Conservation (phyloP, 1,140 invertebrate species). For the Mycetomoellerius zeteki region DNA sequence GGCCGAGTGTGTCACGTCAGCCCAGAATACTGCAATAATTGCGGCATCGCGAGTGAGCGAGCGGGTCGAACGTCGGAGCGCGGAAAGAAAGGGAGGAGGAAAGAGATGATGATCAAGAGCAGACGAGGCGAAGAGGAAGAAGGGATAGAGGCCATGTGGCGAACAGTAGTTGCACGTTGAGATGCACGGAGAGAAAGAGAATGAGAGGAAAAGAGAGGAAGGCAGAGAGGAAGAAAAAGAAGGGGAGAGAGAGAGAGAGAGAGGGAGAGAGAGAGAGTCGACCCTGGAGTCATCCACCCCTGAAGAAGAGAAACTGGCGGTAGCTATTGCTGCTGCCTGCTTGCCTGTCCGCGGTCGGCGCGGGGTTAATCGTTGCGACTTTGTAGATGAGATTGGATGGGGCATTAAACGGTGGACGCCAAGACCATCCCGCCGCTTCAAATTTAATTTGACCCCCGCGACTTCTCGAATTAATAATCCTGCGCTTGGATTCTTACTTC, state of each 20-base stretch:
- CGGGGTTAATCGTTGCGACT: conserved; percentile 74
- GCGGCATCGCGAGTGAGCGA: conserved; percentile 66
- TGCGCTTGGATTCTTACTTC: conserved; percentile 59
- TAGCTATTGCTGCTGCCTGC: conserved; percentile 67
- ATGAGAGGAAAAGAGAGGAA: conserved; percentile 12
- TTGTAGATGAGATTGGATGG: conserved; percentile 74
- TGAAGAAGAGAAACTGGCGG: conserved; percentile 72
- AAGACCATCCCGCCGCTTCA: conserved; percentile 50
- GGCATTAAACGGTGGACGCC: conserved; percentile 76
- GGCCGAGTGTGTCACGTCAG: conserved; percentile 76
- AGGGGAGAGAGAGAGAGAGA: background rate
- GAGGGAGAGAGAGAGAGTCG: conserved; percentile 39
- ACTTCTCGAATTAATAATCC: conserved; percentile 64
- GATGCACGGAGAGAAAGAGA: conserved; percentile 63
- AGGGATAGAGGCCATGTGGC: conserved; percentile 73
- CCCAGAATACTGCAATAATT: conserved; percentile 77
- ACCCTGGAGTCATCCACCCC: conserved; percentile 76
- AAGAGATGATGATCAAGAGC: conserved; percentile 62
- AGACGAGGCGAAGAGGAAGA: conserved; percentile 50
- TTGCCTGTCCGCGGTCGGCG: conserved; percentile 58
- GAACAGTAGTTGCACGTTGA: conserved; percentile 74
- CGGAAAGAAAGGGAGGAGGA: conserved; percentile 50
- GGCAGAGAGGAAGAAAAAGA: background rate
- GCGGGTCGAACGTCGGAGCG: conserved; percentile 38
- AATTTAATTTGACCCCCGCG: conserved; percentile 68